Evolutionary conservation across 2,113 vertebrate genomes (phyloP), one percentile per base, ranked within the genome.

Genomic region (Phodopus roborovskii): DNA sequence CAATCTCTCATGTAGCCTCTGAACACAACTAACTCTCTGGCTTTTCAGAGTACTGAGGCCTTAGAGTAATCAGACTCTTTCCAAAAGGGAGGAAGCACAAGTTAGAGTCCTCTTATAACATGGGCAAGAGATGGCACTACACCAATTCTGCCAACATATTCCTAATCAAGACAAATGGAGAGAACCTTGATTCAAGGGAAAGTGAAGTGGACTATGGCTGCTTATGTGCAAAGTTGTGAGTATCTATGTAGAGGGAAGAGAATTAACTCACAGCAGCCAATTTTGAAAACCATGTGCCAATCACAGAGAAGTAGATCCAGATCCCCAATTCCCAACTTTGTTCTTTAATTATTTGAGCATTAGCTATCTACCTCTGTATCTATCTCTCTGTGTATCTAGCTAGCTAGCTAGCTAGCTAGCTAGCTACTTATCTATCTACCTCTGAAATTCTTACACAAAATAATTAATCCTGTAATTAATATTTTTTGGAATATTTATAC

Each of bases 371-470:
- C 1, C 26, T 39, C 1, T 16, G 15, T 83, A 42, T 1, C 24
- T n/a, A 0, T 15, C 12, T 83, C 6, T 58, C 13, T 82, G 12
- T 64, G 2, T 83, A 28, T 71, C 30, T 30, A 12, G n/a, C n/a
- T n/a, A n/a, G n/a, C n/a, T n/a, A n/a, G n/a, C n/a, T n/a, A n/a
- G n/a, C n/a, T n/a, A n/a, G n/a, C n/a, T n/a, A n/a, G n/a, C n/a
- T n/a, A n/a, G n/a, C n/a, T n/a, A 0, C 2, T 10, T 28, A 0
- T 6, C 20, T 81, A n/a, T n/a, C 22, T n/a, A 56, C 53, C 6
- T 10, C n/a, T 90, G 58, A 28, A 56, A 7, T 58, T 64, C 4
- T 90, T 75, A 19, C 24, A 39, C 45, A 58, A 75, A 90, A 36
- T n/a, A 68, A 4, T 36, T 11, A 94, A 75, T 2, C 33, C 56